Percentiles rank a stretch among this genome's conserved stretches.
Evolutionary conservation across 1,140 invertebrate species (phyloP).

Genomic region (Neodiprion virginianus): DNA sequence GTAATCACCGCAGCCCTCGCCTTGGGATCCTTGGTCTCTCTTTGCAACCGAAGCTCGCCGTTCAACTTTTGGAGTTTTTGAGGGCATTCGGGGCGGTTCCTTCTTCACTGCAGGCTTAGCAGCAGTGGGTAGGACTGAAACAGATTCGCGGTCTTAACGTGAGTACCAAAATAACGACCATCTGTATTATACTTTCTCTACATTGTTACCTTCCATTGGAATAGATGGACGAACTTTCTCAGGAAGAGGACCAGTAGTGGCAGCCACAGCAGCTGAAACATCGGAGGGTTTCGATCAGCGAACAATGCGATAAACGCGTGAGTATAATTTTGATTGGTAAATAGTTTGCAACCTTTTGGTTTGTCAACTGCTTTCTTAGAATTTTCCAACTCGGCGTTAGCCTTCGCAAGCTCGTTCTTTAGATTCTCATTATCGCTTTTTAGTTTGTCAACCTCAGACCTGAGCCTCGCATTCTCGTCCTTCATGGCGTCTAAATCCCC

Average conservation of each 20-base stretch:
- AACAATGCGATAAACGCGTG: background rate
- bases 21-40: conserved; percentile 11
- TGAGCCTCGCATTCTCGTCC: conserved; percentile 24
- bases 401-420: conserved; percentile 32
- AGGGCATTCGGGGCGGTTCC: background rate
- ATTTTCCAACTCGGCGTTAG: conserved; percentile 20
- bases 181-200: background rate
- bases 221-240: background rate
- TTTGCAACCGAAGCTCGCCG: background rate
- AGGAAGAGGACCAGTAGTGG: background rate
- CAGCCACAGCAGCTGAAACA: background rate
- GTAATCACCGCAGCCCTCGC: conserved; percentile 31
- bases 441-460: conserved; percentile 12
- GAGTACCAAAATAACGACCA: background rate
- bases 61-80: background rate
- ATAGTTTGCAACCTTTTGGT: conserved; percentile 11
- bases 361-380: conserved; percentile 15
- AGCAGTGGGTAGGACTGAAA: background rate
- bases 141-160: background rate
- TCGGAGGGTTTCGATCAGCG: background rate
- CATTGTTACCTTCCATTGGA: background rate
- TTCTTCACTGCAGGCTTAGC: background rate
- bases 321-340: background rate
- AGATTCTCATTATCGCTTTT: conserved; percentile 32
- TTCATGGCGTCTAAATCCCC: conserved; percentile 17